A percentile compares a stretch with the other conserved stretches of the same genome.
Conservation (phyloP, 2,888 invertebrate genomes). For the Eulithis prunata region DNA sequence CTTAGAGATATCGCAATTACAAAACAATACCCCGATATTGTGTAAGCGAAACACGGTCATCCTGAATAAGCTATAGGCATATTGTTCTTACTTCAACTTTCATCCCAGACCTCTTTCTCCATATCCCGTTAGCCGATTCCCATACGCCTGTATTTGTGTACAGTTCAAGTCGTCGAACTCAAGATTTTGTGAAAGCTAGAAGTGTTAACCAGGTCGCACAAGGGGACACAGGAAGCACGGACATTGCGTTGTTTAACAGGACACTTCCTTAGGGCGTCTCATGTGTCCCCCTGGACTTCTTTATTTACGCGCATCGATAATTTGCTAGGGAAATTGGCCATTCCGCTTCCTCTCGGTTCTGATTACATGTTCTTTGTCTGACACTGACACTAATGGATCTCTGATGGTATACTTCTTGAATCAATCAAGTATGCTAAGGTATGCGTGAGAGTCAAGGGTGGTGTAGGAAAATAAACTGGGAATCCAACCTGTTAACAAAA, state of each 20-base stretch:
- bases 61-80: too few relatives aligned
- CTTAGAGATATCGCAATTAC: too few relatives aligned
- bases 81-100: too few relatives aligned
- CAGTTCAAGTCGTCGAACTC: conserved; percentile 36
- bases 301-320: conserved; percentile 48
- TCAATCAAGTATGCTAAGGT: background rate
- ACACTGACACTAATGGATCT: conserved; percentile 7
- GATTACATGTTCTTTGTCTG: conserved; percentile 25
- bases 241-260: conserved; percentile 76
- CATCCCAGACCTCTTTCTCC: background rate
- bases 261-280: conserved; percentile 69
- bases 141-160: conserved; percentile 9
- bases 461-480: background rate
- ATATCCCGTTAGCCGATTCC: conserved; percentile 2
- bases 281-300: conserved; percentile 55
- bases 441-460: too few relatives aligned
- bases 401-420: conserved; percentile 16
- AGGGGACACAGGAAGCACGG: conserved; percentile 78
- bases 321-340: conserved; percentile 55
- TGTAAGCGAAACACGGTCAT: too few relatives aligned
- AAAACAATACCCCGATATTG: too few relatives aligned
- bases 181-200: conserved; percentile 55
- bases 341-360: conserved; percentile 30
- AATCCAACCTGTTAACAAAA: background rate
- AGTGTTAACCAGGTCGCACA: conserved; percentile 60